Evolutionary conservation across 2,797 vertebrate species (phyloP).

Genomic region (Aphelocoma californica): DNA sequence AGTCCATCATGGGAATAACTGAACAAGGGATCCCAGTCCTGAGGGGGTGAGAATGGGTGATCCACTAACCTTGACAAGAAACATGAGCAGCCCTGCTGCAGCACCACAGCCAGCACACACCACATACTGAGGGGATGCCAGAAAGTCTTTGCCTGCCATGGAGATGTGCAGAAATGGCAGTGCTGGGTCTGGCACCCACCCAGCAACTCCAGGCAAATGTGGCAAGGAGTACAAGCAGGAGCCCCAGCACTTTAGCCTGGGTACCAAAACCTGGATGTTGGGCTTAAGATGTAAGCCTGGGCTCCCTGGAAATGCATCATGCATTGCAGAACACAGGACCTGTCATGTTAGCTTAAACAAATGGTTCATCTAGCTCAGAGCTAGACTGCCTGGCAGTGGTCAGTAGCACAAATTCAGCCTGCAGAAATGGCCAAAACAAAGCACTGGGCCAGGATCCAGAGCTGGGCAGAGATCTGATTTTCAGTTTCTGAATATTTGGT

Average conservation of each 20-base stretch:
- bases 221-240: background rate
- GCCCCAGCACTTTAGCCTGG: background rate
- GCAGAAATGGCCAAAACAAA: background rate
- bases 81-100: background rate
- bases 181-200: background rate
- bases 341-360: constrained; percentile 18
- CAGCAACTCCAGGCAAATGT: background rate
- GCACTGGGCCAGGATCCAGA: background rate
- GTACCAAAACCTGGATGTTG: background rate
- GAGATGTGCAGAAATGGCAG: background rate
- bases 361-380: background rate
- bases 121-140: background rate
- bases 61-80: background rate
- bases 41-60: background rate
- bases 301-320: background rate
- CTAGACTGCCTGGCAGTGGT: background rate
- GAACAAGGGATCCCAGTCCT: background rate
- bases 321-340: background rate
- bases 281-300: background rate
- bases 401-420: background rate
- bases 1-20: background rate
- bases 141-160: background rate
- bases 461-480: background rate
- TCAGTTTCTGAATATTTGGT: constrained; percentile 3
- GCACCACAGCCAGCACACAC: background rate